These are phyloP conservation scores for Danaus chrysippus DNA, from an alignment of 2,888 invertebrate genomes.

Conservation along the genomic window DNA sequence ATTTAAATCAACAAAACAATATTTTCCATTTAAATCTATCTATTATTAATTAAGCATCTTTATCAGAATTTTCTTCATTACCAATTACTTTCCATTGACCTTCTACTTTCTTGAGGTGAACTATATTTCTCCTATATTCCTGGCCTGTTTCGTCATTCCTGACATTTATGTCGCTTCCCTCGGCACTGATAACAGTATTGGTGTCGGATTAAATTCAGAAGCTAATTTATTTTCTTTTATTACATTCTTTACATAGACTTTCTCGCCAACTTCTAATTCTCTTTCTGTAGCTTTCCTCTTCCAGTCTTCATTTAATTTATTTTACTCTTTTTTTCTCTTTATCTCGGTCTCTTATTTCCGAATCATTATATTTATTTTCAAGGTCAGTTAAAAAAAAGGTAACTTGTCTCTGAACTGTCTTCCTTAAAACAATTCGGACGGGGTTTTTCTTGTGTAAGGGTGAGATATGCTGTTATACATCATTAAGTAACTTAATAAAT, in stretches of 20 bases:
- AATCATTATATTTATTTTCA: slow-evolving; percentile 7
- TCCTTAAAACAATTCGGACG: too few species aligned
- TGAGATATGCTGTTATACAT: too few species aligned
- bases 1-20: too few species aligned
- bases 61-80: slow-evolving; percentile 2
- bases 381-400: background rate
- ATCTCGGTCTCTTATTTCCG: slow-evolving; percentile 8
- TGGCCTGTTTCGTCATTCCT: slow-evolving; percentile 11
- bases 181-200: background rate
- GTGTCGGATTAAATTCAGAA: background rate
- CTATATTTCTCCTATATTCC: slow-evolving; percentile 10
- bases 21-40: background rate
- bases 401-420: too few species aligned
- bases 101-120: slow-evolving; percentile 11
- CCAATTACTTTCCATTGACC: slow-evolving; percentile 8
- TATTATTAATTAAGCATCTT: background rate
- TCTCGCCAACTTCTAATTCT: slow-evolving; percentile 1
- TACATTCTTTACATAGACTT: background rate
- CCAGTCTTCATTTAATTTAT: too few species aligned
- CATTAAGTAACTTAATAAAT: too few species aligned
- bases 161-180: slow-evolving; percentile 4
- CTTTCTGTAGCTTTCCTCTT: background rate
- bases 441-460: too few species aligned
- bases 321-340: too few species aligned
- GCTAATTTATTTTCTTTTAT: too few species aligned